phyloP scores from a whole-genome alignment of 2,888 invertebrate genomes.

The Leucania comma region DNA sequence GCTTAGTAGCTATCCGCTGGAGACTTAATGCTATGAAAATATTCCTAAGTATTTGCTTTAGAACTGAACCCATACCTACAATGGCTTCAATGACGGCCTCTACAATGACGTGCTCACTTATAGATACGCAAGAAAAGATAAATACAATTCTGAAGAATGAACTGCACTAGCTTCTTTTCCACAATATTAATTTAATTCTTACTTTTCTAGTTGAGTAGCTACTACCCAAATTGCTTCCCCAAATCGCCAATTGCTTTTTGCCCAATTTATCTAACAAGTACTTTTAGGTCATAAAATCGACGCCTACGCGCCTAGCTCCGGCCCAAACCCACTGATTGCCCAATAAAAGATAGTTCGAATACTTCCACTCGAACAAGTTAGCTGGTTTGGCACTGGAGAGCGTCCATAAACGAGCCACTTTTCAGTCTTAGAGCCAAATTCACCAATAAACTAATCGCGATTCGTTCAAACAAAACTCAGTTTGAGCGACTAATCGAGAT shows the following conservation, averaged over 20 bases:
- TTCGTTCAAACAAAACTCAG: no score
- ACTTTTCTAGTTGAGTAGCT: neutral
- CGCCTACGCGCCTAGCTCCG: constrained; percentile 50
- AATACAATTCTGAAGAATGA: neutral
- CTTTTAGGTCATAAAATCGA: constrained; percentile 49
- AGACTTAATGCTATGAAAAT: no score
- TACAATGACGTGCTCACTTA: no score
- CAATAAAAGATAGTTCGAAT: constrained; percentile 71
- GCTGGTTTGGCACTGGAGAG: constrained; percentile 46
- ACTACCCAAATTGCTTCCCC: constrained; percentile 19
- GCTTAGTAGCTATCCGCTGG: no score
- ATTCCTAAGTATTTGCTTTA: neutral
- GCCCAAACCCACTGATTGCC: constrained; percentile 63
- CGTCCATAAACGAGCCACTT: constrained; percentile 49
- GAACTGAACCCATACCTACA: neutral
- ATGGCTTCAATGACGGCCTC: neutral
- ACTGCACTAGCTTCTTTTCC: no score
- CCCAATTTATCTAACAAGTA: constrained; percentile 37
- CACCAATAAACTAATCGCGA: no score
- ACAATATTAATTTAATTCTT: neutral
- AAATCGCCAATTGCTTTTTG: constrained; percentile 31
- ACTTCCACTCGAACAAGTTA: constrained; percentile 63
- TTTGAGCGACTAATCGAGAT: no score
- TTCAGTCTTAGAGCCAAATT: no score
- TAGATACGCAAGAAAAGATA: no score